Conservation (phyloP, 2,797 vertebrate genomes). For the Dendrocincla tyrannina region DNA sequence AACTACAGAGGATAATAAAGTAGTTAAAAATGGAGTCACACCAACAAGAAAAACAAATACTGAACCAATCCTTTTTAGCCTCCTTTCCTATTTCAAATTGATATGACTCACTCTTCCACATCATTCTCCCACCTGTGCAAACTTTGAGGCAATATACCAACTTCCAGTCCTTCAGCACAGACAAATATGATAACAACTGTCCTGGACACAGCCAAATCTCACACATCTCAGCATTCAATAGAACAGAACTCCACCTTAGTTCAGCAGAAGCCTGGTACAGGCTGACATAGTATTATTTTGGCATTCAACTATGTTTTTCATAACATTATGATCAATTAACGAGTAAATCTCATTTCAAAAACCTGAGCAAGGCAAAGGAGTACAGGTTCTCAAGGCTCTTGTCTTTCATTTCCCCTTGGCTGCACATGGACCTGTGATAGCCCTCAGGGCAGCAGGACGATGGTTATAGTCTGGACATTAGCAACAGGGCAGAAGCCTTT, state of each 20-base stretch:
- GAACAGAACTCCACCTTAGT: background rate
- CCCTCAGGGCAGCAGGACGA: background rate
- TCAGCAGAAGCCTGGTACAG: background rate
- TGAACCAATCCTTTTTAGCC: background rate
- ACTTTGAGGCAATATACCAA: background rate
- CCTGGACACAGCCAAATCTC: background rate
- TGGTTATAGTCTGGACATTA: background rate
- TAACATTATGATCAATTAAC: background rate
- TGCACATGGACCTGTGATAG: background rate
- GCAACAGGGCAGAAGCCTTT: fast-evolving
- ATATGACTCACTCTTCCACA: background rate
- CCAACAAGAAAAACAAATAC: slow-evolving; percentile 21
- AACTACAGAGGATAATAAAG: slow-evolving; percentile 40
- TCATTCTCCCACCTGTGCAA: slow-evolving; percentile 43
- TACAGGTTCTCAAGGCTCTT: background rate
- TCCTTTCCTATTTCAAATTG: background rate
- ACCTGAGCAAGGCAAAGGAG: background rate
- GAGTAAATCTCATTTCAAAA: background rate
- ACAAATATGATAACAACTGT: background rate
- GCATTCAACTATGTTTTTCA: background rate
- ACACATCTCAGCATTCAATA: background rate
- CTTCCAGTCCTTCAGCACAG: background rate
- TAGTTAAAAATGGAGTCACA: slow-evolving; percentile 22
- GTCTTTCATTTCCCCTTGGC: background rate
- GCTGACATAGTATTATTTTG: background rate